Base-by-base conservation (phyloP, 2,797 vertebrate genomes). In the Neosilurus mollespiculum region DNA sequence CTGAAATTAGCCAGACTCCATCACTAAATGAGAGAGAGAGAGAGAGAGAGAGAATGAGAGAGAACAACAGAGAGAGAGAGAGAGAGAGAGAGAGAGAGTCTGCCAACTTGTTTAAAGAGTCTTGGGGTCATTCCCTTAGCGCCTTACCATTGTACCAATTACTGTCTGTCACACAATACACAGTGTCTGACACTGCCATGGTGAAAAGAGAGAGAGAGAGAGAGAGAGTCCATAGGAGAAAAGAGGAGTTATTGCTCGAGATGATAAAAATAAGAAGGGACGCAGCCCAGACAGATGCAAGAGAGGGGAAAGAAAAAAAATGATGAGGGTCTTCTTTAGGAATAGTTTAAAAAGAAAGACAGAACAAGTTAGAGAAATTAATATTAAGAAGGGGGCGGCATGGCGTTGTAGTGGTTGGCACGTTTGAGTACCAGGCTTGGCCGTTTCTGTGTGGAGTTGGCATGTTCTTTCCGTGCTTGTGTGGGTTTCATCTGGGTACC, bases 111-210 rank as follows among this genome's bases (percentile, higher is more conserved):
- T 78, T 85, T 83, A 76, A 71, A 34, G 53, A 75, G 80, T 37
- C 77, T 71, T 73, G 51, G 73, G 81, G 88, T 89, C 88, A 88
- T 91, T 85, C 88, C 87, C 84, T 84, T 89, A 89, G 85, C 89
- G 87, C 89, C 89, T 86, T 88, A 87, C 87, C 85, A 86, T 83
- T 80, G 85, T 88, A 89, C 87, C 92, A 92, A 94, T 93, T 91
- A 92, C 86, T 87, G 83, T 86, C 85, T 90, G 89, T 87, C 87
- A 86, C 78, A 62, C 56, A 49, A 83, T 34, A 65, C 65, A 85
- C 83, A 7, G 2, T 82, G 72, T 88, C 83, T 73, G 37, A 67
- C 65, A 67, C 51, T 71, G 65, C 53, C 26, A 43, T 11, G 4
- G 26, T 20, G 0, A 15, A 51, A 10, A 30, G 9, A 11, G 20